Base-by-base conservation (phyloP, 1,140 invertebrate species). In the Drosophila pallidifrons region DNA sequence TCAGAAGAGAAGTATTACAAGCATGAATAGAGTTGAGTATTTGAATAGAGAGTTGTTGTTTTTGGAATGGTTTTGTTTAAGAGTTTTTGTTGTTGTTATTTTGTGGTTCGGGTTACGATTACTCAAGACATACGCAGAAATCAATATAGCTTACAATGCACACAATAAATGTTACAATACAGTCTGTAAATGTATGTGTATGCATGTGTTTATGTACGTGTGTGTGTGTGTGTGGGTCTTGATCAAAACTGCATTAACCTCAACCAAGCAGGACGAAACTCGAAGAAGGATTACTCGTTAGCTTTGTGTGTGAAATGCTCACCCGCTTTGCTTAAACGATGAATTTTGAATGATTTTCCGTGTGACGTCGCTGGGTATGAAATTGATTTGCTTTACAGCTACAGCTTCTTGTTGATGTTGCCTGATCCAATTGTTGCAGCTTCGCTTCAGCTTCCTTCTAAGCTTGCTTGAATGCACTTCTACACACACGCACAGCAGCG, bases 261-360 rank as follows among this genome's bases (percentile, higher is more conserved):
- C 15, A 25, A 25, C 20, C 3, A 55, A 38, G 7, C 20, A 16
- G 51, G 5, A 54, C 11, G 20, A 61, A 32, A 32, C 6, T 32
- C 20, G 20, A 3, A 25, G 20, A 25, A 25, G 32, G 5, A 38
- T 10, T 38, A 38, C 35, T 38, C 8, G 35, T 8, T 13, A 20
- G 20, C 20, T 25, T 25, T 25, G 20, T 28, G 6, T 30, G 25
- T 15, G 8, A 47, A 46, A 47, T 25, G 35, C 91, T 92, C 52
- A 92, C 91, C 91, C 75, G 87, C 73, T 86, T 92, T 92, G 91
- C 87, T 92, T 92, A 92, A 68, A 77, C 82, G 88, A 85, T 91
- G 87, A 92, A 92, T 92, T 92, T 92, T 92, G 91, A 92, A 85
- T 91, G 91, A 75, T 92, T 92, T 91, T 69, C 16, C 65, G 28